Conservation (phyloP, 2,113 vertebrate species). For the Amblyopsis rosae region DNA sequence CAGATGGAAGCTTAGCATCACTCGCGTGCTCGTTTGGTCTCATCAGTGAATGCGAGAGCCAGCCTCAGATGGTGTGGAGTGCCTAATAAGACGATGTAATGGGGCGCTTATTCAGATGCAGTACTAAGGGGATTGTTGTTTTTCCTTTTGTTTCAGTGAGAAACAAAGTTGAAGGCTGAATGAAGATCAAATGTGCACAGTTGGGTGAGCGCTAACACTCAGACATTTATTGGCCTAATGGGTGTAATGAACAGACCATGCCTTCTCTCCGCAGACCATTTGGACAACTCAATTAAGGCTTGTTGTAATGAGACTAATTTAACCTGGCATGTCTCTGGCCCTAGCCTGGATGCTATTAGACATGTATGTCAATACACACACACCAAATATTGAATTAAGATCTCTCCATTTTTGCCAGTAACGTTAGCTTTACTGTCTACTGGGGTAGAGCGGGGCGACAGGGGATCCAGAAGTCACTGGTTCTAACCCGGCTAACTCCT, state of each 20-base stretch:
- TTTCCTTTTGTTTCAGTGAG: no score
- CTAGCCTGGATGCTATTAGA: neutral
- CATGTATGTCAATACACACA: no score
- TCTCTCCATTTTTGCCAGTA: no score
- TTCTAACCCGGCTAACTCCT: no score
- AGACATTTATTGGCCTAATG: neutral
- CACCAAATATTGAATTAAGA: no score
- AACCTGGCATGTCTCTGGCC: neutral
- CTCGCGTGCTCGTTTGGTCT: conserved; percentile 3
- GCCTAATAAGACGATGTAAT: no score
- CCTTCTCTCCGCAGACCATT: conserved; percentile 5
- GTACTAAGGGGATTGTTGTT: no score
- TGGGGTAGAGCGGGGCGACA: no score
- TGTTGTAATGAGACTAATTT: conserved; percentile 8
- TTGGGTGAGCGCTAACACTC: neutral
- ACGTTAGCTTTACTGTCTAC: no score
- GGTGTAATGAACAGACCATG: neutral
- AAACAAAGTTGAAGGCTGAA: no score
- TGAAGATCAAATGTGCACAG: neutral
- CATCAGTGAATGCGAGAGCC: neutral
- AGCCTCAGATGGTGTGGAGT: neutral
- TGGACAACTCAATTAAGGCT: conserved; percentile 13
- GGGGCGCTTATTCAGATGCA: no score
- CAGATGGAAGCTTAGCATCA: neutral
- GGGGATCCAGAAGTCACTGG: no score